These are phyloP conservation scores for Okapia johnstoni DNA, from an alignment of 2,113 vertebrate genomes.

Conservation along the genomic window DNA sequence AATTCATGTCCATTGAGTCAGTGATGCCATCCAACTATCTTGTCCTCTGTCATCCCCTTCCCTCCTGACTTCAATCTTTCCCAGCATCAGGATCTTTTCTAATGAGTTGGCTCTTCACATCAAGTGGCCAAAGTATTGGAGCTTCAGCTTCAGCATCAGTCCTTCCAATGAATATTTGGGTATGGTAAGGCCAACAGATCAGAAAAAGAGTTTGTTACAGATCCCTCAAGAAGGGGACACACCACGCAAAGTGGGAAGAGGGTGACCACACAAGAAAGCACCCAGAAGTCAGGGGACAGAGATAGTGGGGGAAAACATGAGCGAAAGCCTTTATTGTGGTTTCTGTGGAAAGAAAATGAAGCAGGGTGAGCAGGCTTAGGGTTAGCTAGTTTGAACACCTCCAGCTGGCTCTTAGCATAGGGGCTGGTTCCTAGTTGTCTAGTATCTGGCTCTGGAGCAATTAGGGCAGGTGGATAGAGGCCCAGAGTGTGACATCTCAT, in stretches of 20 bases:
- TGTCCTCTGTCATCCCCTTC: neutral
- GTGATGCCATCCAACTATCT: neutral
- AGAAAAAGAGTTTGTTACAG: neutral
- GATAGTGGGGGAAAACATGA: no score
- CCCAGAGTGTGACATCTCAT: neutral
- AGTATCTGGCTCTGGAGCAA: neutral
- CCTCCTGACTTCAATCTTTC: neutral
- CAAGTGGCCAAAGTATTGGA: neutral
- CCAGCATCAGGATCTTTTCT: neutral
- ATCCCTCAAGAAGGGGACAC: neutral
- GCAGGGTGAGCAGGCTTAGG: neutral
- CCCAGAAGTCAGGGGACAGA: neutral
- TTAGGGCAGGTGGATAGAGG: neutral
- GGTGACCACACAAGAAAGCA: rapidly evolving
- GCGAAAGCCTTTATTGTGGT: neutral
- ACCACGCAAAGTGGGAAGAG: neutral
- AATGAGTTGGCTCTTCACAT: neutral
- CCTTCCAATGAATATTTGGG: neutral
- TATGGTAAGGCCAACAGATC: neutral
- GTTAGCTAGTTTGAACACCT: neutral
- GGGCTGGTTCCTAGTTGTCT: neutral
- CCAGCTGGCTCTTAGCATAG: neutral
- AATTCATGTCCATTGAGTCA: neutral
- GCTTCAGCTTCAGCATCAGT: neutral
- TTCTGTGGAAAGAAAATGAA: neutral